phyloP scores from a whole-genome alignment of 2,888 invertebrate genomes.

The Pasiphila rectangulata region DNA sequence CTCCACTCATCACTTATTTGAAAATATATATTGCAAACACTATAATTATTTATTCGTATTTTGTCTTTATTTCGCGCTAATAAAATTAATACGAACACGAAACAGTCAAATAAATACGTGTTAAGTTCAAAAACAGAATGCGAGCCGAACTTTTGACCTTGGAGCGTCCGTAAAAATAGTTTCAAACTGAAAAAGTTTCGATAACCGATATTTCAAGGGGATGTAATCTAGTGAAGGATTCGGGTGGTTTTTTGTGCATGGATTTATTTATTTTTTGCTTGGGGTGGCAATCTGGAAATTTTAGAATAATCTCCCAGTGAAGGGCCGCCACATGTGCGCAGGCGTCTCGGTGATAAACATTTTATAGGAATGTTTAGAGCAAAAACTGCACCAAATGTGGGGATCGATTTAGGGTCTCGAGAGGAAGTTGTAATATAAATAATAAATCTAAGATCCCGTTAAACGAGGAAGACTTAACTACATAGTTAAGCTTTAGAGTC shows the following conservation, averaged over 20 bases:
- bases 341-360: constrained; percentile 72
- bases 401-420: constrained; percentile 61
- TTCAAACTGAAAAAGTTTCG: constrained; percentile 42
- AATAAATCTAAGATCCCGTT: constrained; percentile 44
- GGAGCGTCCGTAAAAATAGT: constrained; percentile 39
- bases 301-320: constrained; percentile 72
- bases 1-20: too few species aligned
- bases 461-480: constrained; percentile 19
- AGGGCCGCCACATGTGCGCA: constrained; percentile 72
- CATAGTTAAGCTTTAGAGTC: neutral
- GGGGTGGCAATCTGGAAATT: constrained; percentile 80
- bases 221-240: constrained; percentile 69
- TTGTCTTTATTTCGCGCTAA: too few species aligned
- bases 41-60: too few species aligned
- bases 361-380: constrained; percentile 78
- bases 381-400: constrained; percentile 77
- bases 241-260: constrained; percentile 71
- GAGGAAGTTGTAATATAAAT: constrained; percentile 75
- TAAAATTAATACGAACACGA: neutral
- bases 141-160: constrained; percentile 20
- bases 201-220: constrained; percentile 74
- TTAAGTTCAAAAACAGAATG: constrained; percentile 1
- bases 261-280: constrained; percentile 80
- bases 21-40: too few species aligned
- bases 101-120: neutral